phyloP scores from a whole-genome alignment of 2,113 vertebrate genomes.

The Cebus imitator region DNA sequence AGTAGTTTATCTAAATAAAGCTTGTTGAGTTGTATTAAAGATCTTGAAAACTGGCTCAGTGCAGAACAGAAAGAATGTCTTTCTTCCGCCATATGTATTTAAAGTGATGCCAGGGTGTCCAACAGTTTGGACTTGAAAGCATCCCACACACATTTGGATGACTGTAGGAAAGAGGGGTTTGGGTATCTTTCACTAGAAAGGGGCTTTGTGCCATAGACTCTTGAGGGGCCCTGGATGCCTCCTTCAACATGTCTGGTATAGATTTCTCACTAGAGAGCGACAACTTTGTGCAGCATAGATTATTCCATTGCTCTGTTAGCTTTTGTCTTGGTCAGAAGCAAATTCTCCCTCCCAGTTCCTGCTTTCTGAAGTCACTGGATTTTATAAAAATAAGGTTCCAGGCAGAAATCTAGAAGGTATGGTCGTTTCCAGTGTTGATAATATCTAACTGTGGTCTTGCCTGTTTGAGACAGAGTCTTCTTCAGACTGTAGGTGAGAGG shows the following conservation, averaged over 20 bases:
- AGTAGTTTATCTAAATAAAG: background rate
- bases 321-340: background rate
- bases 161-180: background rate
- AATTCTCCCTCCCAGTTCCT: background rate
- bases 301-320: background rate
- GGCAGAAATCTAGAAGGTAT: background rate
- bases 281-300: background rate
- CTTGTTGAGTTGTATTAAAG: background rate
- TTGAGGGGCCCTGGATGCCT: background rate
- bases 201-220: background rate
- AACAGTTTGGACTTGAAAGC: background rate
- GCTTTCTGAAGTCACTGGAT: background rate
- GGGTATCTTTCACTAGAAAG: background rate
- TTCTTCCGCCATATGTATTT: background rate
- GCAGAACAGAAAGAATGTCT: background rate
- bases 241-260: rapidly evolving
- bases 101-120: rapidly evolving
- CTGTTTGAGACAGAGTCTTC: background rate
- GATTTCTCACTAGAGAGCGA: background rate
- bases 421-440: background rate
- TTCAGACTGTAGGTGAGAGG: background rate
- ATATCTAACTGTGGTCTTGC: background rate
- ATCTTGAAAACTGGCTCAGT: background rate
- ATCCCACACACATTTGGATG: background rate
- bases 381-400: background rate